Evolutionary conservation across 2,797 vertebrate species (phyloP).

Genomic region (Bradypus variegatus): DNA sequence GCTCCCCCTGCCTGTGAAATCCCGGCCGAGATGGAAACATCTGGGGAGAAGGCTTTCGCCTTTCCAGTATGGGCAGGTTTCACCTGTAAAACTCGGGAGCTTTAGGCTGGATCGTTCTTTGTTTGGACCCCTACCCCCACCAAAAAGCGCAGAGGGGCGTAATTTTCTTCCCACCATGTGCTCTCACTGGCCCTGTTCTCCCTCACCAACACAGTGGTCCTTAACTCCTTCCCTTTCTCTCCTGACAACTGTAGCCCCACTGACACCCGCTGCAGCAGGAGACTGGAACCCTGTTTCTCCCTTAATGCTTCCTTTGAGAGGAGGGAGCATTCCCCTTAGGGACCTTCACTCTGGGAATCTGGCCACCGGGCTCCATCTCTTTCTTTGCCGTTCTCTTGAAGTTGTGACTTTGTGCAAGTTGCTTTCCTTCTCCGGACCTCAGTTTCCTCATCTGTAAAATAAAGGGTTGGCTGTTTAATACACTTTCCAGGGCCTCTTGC

Average conservation of each 20-base stretch:
- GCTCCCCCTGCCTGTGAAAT: neutral
- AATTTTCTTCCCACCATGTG: neutral
- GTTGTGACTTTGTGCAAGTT: neutral
- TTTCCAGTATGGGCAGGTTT: neutral
- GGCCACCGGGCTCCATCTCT: neutral
- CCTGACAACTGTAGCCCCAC: too few species aligned
- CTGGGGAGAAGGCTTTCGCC: neutral
- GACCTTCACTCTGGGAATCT: neutral
- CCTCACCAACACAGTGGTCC: neutral
- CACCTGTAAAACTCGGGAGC: neutral
- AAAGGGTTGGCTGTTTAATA: neutral
- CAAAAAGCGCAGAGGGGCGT: neutral
- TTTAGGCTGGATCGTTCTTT: neutral
- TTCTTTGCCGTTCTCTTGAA: neutral
- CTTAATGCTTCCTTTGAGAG: neutral
- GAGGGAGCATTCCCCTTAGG: neutral
- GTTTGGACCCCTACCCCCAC: neutral
- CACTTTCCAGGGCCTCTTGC: neutral
- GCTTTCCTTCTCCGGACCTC: neutral
- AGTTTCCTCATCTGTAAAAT: neutral
- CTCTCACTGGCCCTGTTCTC: neutral
- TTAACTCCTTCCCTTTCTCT: neutral
- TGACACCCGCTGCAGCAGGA: neutral
- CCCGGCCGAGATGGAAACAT: neutral
- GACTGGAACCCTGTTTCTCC: neutral